These are phyloP conservation scores for Allacma fusca DNA, from an alignment of 2,888 invertebrate genomes.

Conservation along the genomic window DNA sequence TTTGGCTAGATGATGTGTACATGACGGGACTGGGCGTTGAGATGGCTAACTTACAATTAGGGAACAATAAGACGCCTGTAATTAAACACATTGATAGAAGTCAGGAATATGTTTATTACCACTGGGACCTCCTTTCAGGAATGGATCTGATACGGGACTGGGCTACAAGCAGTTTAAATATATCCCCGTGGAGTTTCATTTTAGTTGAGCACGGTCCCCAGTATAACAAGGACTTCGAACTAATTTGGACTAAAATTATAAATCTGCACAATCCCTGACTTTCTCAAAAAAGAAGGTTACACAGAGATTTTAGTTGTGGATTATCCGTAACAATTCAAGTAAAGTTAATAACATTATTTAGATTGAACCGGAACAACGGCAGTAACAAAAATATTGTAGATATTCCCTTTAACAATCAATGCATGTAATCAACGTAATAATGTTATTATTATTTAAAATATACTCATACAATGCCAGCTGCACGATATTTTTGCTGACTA, in stretches of 20 bases:
- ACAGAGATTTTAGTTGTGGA: not conserved
- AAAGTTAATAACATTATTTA: no score
- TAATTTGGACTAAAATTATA: constrained; percentile 26
- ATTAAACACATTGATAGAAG: constrained; percentile 13
- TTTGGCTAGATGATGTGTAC: constrained; percentile 38
- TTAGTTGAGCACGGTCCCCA: constrained; percentile 21
- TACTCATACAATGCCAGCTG: no score
- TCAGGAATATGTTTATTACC: constrained; percentile 21
- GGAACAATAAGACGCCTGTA: constrained; percentile 36
- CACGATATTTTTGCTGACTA: no score
- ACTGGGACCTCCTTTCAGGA: constrained; percentile 15
- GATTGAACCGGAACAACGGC: no score
- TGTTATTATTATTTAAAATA: no score
- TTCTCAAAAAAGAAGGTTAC: not conserved
- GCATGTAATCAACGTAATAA: no score
- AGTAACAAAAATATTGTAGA: no score
- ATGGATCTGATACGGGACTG: constrained; percentile 34
- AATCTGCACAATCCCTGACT: not conserved
- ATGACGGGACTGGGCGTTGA: constrained; percentile 26
- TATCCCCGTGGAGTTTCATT: constrained; percentile 28
- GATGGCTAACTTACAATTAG: not conserved
- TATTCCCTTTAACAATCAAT: no score
- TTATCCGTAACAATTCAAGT: no score
- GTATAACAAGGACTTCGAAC: not conserved
- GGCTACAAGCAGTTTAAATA: not conserved